Percentiles rank a stretch among this genome's conserved stretches.
Conservation (phyloP, 2,888 invertebrate genomes). For the Drosophila subquinaria region DNA sequence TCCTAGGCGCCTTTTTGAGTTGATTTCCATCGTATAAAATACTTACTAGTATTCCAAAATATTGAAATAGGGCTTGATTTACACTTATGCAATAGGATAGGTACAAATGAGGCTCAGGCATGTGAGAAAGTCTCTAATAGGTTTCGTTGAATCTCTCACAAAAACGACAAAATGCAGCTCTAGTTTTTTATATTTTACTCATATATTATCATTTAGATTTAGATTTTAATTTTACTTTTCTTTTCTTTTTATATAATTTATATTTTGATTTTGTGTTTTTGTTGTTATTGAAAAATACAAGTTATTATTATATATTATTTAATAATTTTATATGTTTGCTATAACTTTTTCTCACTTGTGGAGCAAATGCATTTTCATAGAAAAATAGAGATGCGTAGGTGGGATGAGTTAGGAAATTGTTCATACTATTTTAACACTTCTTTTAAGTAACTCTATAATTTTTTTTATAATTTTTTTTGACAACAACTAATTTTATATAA, state of each 20-base stretch:
- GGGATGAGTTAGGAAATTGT: constrained; percentile 85
- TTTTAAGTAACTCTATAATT: constrained; percentile 47
- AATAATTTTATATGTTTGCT: constrained; percentile 38
- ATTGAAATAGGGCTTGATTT: constrained; percentile 71
- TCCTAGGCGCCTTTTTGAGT: constrained; percentile 62
- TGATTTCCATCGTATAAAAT: constrained; percentile 67
- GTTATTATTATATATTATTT: constrained; percentile 42
- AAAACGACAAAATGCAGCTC: constrained; percentile 67
- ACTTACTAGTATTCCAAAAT: constrained; percentile 71
- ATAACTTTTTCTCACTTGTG: constrained; percentile 60
- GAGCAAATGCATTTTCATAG: constrained; percentile 80
- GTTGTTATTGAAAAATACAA: constrained; percentile 58
- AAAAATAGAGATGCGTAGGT: constrained; percentile 85
- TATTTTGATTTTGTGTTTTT: constrained; percentile 52
- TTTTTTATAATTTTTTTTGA: constrained; percentile 28
- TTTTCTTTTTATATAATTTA: constrained; percentile 18
- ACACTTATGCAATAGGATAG: constrained; percentile 80
- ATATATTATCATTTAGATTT: constrained; percentile 33
- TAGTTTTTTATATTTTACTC: constrained; percentile 36
- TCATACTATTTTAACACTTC: constrained; percentile 60
- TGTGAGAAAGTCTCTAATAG: constrained; percentile 75
- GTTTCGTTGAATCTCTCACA: constrained; percentile 52
- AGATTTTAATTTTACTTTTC: constrained; percentile 21
- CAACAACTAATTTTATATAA: constrained; percentile 53
- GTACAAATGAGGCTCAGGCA: constrained; percentile 84